Base-by-base conservation (phyloP, 2,797 vertebrate species). In the Brotogeris chrysoptera region DNA sequence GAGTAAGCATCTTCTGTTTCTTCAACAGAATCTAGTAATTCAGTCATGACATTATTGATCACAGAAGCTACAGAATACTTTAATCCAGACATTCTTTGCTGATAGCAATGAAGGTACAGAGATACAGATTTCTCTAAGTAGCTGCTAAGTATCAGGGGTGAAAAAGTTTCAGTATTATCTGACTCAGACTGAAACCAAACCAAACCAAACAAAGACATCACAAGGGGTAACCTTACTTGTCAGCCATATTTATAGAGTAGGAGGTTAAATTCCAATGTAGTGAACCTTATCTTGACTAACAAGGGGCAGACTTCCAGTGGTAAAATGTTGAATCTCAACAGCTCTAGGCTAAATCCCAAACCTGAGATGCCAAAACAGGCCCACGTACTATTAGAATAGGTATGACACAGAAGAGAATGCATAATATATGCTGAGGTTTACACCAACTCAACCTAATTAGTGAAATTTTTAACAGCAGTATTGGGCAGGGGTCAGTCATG, bases 161-260 rank as follows among this genome's bases (percentile, higher is more conserved):
- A 47, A 88, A 71, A 60, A 60, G 32, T 86, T 68, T 86, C 76
- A 78, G 61, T 86, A 69, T 69, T 78, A 70, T 69, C 69, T 96
- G 94, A 95, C 85, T 96, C 91, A 95, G 72, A 95, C 53, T 65
- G 95, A 94, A 95, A 92, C 7, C 44, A 94, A 92, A 74, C 28
- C 55, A 93, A 90, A 87, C 13, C 24, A 72, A 83, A 44, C 25
- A 10, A 53, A 71, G 15, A n/a, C 18, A 3, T 74, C 32, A 18
- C 11, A 83, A 71, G 25, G 10, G 17, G 43, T 66, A 85, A 72
- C 38, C 38, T 34, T 57, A 91, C 23, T 46, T 92, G 65, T 65
- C 72, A 71, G 76, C 74, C 32, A 50, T 66, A 57, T 77, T 91
- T 68, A 71, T 20, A 52, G 44, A 64, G 41, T 64, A 95, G 74